Conservation (phyloP, 2,888 invertebrate genomes). For the Dorcus hopei region DNA sequence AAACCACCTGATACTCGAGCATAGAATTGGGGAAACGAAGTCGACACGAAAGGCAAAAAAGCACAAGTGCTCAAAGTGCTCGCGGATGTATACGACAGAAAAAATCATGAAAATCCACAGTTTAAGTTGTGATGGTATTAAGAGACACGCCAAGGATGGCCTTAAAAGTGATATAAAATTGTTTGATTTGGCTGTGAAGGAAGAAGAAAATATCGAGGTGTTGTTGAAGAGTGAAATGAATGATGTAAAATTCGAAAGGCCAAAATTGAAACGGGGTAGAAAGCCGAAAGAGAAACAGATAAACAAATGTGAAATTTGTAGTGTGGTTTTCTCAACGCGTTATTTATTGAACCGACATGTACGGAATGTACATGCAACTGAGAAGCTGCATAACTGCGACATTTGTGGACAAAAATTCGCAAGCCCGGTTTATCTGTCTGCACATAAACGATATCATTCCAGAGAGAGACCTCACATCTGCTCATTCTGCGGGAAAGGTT, state of each 20-base stretch:
- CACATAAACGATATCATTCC: conserved; percentile 31
- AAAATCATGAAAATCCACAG: conserved; percentile 28
- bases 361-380: conserved; percentile 40
- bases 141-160: conserved; percentile 9
- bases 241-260: conserved; percentile 1
- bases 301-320: conserved; percentile 33
- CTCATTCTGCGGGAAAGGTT: conserved; percentile 49
- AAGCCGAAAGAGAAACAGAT: conserved; percentile 16
- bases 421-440: conserved; percentile 39
- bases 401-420: conserved; percentile 39
- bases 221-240: not conserved
- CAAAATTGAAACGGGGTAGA: conserved; percentile 13
- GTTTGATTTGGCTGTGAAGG: not conserved
- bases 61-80: conserved; percentile 23
- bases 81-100: conserved; percentile 24
- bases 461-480: conserved; percentile 40
- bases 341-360: conserved; percentile 38
- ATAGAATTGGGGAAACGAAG: conserved; percentile 7
- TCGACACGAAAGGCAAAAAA: not conserved
- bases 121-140: conserved; percentile 22
- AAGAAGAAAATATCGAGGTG: not conserved
- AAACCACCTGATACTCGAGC: conserved; percentile 8
- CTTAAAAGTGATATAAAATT: not conserved
- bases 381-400: conserved; percentile 40
- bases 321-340: conserved; percentile 34